Base-by-base conservation (phyloP, 2,888 invertebrate species). In the Diarsia mendica region DNA sequence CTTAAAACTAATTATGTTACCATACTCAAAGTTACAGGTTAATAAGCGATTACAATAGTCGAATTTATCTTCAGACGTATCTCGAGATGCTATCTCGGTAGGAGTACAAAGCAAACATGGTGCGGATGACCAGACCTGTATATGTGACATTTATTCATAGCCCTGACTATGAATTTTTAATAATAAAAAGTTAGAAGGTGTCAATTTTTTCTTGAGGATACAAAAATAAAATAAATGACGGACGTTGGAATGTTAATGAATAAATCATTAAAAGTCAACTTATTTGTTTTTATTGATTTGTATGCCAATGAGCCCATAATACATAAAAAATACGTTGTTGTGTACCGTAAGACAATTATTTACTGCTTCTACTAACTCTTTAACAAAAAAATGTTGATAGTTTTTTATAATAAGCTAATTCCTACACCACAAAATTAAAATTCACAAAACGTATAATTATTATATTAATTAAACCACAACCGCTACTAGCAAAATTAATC, bases 11-110 rank as follows among this genome's bases (percentile, higher is more conserved):
- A 88, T 85, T 85, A 89, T 84, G 85, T 79, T 80, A 77, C 74
- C 72, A 78, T 77, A 79, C 66, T 80, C 79, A 65, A 82, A 80
- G 77, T 83, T 84, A 85, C 85, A 84, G 82, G 82, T 85, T 86
- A 86, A 88, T 85, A 83, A 90, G 88, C 79, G 83, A 90, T 88
- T 83, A 89, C 80, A 87, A 90, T 87, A 80, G 76, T 75, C 75
- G 66, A 84, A 85, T 84, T 85, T 88, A 92, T 92, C 91, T 89
- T 85, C 20, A 85, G 90, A 92, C 87, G 77, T 85, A 92, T 92
- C 91, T 88, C 28, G 51, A 85, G 92, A 93, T 91, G 65, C 66
- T 86, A 90, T 90, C 91, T 83, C 88, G 68, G 83, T 85, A 83
- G 78, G 79, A 85, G 82, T 85, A 90, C 90, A 89, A 90, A 91